Evolutionary conservation across 2,888 invertebrate species (phyloP).

Genomic region (Eristalis tenax): DNA sequence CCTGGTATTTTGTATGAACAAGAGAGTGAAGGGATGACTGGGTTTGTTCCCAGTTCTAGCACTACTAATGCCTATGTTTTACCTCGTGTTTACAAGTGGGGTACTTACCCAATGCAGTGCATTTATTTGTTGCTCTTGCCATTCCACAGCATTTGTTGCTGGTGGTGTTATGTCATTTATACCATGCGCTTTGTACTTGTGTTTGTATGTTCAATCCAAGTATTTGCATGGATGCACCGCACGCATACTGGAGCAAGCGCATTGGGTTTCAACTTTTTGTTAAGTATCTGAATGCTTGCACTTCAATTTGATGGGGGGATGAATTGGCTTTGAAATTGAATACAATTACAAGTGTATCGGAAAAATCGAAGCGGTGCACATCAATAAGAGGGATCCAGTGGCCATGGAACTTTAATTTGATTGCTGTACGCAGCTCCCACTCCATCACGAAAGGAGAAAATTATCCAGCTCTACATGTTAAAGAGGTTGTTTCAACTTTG

Average conservation of each 20-base stretch:
- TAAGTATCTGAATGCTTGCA: conserved; percentile 69
- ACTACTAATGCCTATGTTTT: conserved; percentile 66
- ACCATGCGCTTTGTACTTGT: conserved; percentile 26
- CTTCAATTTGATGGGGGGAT: conserved; percentile 51
- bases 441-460: conserved; percentile 20
- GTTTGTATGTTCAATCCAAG: conserved; percentile 39
- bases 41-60: conserved; percentile 45
- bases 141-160: neutral
- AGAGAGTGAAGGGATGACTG: neutral
- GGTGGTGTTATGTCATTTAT: conserved; percentile 3
- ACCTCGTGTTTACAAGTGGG: conserved; percentile 67
- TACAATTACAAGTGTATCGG: conserved; percentile 52
- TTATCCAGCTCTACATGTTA: conserved; percentile 23
- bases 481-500: conserved; percentile 49
- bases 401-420: conserved; percentile 34
- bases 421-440: conserved; percentile 21
- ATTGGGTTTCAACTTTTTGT: conserved; percentile 68
- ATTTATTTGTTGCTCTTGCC: conserved; percentile 18
- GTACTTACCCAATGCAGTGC: conserved; percentile 58
- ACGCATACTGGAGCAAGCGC: conserved; percentile 66
- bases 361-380: conserved; percentile 52
- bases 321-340: conserved; percentile 56
- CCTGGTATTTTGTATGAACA: neutral
- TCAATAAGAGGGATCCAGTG: conserved; percentile 32
- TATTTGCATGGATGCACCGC: conserved; percentile 50